These are phyloP conservation scores for Mellilla xanthometata DNA, from an alignment of 2,888 invertebrate genomes.

Conservation along the genomic window DNA sequence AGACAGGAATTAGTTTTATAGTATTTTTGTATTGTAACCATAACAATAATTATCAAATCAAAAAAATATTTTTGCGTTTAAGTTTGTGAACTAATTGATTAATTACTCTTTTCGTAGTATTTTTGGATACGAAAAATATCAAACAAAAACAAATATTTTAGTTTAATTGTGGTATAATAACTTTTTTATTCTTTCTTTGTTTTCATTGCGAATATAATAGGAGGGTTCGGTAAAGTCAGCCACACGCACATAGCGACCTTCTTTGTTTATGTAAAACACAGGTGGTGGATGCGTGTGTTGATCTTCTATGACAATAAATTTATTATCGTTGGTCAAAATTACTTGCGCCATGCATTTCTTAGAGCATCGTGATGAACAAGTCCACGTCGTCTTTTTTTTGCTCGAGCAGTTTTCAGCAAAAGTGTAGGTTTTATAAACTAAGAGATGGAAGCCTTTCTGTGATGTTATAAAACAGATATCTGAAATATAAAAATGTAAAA, in stretches of 20 bases:
- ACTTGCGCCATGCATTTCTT: slow-evolving; percentile 62
- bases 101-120: no score
- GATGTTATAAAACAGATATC: slow-evolving; percentile 68
- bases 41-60: no score
- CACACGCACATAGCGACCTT: slow-evolving; percentile 55
- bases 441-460: slow-evolving; percentile 56
- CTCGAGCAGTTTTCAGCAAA: slow-evolving; percentile 57
- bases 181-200: slow-evolving; percentile 24
- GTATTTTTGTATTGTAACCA: no score
- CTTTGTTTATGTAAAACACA: slow-evolving; percentile 54
- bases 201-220: background rate
- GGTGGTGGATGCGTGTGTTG: slow-evolving; percentile 62
- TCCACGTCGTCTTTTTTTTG: slow-evolving; percentile 52
- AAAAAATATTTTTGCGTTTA: no score
- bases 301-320: slow-evolving; percentile 45
- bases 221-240: slow-evolving; percentile 9
- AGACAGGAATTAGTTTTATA: no score
- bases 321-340: slow-evolving; percentile 44
- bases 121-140: no score
- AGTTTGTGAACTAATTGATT: no score
- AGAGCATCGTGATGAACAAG: slow-evolving; percentile 66
- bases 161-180: background rate
- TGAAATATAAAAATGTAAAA: background rate
- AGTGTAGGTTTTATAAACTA: slow-evolving; percentile 62
- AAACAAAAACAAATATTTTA: no score